Evolutionary conservation across 2,888 invertebrate genomes (phyloP), one percentile per base, ranked within the genome.

Genomic region (Apamea epomidion): DNA sequence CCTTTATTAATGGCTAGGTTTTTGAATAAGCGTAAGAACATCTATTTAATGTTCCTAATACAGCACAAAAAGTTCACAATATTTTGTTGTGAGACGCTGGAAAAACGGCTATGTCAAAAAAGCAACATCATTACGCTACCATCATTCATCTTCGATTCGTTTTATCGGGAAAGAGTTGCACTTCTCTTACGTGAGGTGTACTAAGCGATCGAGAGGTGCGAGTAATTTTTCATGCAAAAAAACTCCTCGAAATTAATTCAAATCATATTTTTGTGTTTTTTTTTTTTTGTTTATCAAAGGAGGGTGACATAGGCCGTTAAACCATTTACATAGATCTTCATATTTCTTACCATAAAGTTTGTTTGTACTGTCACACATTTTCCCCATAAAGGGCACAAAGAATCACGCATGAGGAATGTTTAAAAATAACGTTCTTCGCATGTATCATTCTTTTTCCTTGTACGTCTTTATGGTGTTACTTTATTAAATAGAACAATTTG

Each of bases 321-420:
- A 48, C 71, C 80, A 58, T 72, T 82, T 72, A 32, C 32, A 51
- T 32, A 85, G 65, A 74, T 60, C 45, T 74, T 74, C 54, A 83
- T 62, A 72, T 84, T 58, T 58, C 68, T 21, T 73, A 51, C 4
- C 48, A 51, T 42, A 70, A 85, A 51, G 42, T 83, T 83, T 78
- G 83, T 87, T 78, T 76, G 37, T 82, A 71, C 42, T 78, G 64
- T 75, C 74, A 75, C 86, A 75, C 65, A 79, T 79, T 84, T 76
- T 83, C 65, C 80, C 74, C 51, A 58, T 76, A 83, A 69, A 83
- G 12, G 18, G 68, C 29, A 54, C 42, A 45, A 60, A 29, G 62
- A 77, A 75, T 77, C 51, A 74, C 74, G 62, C 64, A 86, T 81
- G 75, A 86, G 48, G 32, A 65, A 86, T 78, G 74, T 65, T 76